A percentile compares a stretch with the other conserved stretches of the same genome.
Conservation (phyloP, 2,888 invertebrate species). For the Luperina nickerlii region DNA sequence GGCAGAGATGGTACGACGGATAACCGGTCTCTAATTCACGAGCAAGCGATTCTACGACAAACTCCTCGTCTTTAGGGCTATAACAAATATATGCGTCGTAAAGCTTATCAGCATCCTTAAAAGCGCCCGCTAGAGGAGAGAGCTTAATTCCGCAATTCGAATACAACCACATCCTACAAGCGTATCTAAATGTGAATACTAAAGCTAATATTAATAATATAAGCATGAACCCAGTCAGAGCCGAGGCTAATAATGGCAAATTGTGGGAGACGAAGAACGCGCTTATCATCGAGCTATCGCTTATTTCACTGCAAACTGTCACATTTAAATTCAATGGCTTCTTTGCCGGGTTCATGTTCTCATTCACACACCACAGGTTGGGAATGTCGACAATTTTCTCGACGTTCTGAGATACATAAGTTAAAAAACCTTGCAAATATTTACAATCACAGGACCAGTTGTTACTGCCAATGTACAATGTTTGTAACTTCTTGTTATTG, state of each 20-base stretch:
- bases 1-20: slow-evolving; percentile 95
- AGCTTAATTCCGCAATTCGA: slow-evolving; percentile 96
- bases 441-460: slow-evolving; percentile 97
- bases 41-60: slow-evolving; percentile 95
- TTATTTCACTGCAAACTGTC: slow-evolving; percentile 95
- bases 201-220: slow-evolving; percentile 94
- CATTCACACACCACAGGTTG: slow-evolving; percentile 94
- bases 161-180: slow-evolving; percentile 96
- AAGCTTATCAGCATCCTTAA: slow-evolving; percentile 95
- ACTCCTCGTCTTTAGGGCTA: slow-evolving; percentile 97
- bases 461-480: slow-evolving; percentile 94
- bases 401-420: slow-evolving; percentile 95
- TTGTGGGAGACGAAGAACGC: slow-evolving; percentile 95
- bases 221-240: slow-evolving; percentile 94
- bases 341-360: slow-evolving; percentile 92
- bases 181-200: slow-evolving; percentile 96
- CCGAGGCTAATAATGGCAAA: slow-evolving; percentile 95
- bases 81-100: slow-evolving; percentile 98
- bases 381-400: slow-evolving; percentile 93
- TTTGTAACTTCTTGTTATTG: slow-evolving; percentile 93
- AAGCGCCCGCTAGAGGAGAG: slow-evolving; percentile 92
- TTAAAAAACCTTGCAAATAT: slow-evolving; percentile 95
- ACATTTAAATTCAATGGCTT: slow-evolving; percentile 95
- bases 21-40: slow-evolving; percentile 95
- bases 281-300: slow-evolving; percentile 94